phyloP scores from a whole-genome alignment of 2,888 invertebrate species.

The Plebejus melissa region DNA sequence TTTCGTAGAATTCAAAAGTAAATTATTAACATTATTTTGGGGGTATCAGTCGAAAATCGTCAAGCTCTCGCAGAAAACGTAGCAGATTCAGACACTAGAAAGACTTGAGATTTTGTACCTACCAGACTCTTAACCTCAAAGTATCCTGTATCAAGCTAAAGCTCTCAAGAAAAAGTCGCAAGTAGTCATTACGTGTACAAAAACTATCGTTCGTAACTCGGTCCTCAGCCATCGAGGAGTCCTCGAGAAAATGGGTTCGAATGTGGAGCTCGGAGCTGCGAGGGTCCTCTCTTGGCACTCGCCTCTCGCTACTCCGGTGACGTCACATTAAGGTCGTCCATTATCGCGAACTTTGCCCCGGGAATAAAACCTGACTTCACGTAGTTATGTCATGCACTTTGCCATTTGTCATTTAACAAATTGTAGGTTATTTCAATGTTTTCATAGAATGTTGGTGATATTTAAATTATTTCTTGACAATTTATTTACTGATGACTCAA shows the following conservation, averaged over 20 bases:
- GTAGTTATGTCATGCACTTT: neutral
- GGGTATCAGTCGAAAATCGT: neutral
- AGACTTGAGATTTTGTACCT: neutral
- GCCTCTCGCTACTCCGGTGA: neutral
- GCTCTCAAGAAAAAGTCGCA: neutral
- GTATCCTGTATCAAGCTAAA: neutral
- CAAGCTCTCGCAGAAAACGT: neutral
- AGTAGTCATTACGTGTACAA: neutral
- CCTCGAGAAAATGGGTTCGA: constrained; percentile 39
- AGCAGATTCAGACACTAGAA: neutral
- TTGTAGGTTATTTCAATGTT: neutral
- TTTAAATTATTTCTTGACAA: too few relatives aligned
- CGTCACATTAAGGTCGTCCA: constrained; percentile 1
- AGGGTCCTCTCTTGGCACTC: constrained; percentile 13
- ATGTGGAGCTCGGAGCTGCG: constrained; percentile 33
- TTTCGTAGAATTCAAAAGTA: too few relatives aligned
- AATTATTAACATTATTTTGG: too few relatives aligned
- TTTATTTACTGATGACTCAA: too few relatives aligned
- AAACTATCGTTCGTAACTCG: constrained; percentile 27
- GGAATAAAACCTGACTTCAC: neutral
- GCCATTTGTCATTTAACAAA: neutral
- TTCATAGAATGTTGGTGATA: too few relatives aligned
- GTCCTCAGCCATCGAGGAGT: constrained; percentile 33
- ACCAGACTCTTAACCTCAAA: neutral
- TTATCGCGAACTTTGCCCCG: neutral